phyloP scores from a whole-genome alignment of 2,888 invertebrate genomes.

The Cheilosia vernalis region DNA sequence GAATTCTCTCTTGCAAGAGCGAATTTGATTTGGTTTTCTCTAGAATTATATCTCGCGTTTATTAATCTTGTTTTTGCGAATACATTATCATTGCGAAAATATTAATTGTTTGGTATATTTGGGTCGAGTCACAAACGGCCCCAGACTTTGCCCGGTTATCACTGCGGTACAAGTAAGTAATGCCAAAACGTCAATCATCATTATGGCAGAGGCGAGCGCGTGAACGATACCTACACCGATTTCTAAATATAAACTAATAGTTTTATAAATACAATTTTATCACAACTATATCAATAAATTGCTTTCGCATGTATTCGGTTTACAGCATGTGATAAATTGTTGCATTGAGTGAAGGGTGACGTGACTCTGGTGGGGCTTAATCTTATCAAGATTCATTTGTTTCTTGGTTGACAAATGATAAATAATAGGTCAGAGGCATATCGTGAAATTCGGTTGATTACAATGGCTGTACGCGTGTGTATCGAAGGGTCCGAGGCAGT shows the following conservation, averaged over 20 bases:
- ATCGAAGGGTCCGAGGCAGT: conserved; percentile 16
- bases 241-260: conserved; percentile 23
- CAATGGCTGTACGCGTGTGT: conserved; percentile 24
- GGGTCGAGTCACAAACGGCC: conserved; percentile 1
- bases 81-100: conserved; percentile 8
- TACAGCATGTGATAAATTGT: conserved; percentile 30
- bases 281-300: conserved; percentile 15
- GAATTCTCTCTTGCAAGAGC: background rate
- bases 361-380: conserved; percentile 15
- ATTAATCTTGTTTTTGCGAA: conserved; percentile 9
- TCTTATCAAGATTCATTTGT: conserved; percentile 32
- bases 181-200: conserved; percentile 4
- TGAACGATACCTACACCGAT: conserved; percentile 1
- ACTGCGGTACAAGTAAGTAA: background rate
- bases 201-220: conserved; percentile 9
- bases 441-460: conserved; percentile 27
- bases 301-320: conserved; percentile 5
- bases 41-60: conserved; percentile 7
- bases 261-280: conserved; percentile 23
- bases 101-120: conserved; percentile 39
- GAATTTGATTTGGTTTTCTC: background rate
- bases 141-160: conserved; percentile 9
- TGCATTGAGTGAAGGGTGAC: conserved; percentile 37
- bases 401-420: conserved; percentile 4
- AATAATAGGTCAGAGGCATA: conserved; percentile 15